These are phyloP conservation scores for Clarias laeviceps DNA, from an alignment of 2,797 vertebrate genomes.

Conservation along the genomic window DNA sequence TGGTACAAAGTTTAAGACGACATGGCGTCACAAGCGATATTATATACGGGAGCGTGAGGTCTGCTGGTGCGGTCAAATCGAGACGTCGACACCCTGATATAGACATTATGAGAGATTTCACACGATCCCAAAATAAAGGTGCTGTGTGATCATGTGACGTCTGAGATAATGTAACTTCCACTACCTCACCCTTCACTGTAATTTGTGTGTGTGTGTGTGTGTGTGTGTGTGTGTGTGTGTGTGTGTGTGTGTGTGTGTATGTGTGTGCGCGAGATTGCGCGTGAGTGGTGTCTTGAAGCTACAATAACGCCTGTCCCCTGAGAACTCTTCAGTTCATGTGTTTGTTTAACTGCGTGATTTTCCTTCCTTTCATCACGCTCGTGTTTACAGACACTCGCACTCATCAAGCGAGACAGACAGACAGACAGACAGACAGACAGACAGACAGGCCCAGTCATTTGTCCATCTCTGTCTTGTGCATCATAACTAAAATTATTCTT, in stretches of 20 bases:
- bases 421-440: neutral
- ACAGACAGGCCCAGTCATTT: neutral
- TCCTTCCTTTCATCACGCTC: conserved; percentile 54
- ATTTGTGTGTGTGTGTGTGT: conserved; percentile 16
- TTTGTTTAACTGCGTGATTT: conserved; percentile 65
- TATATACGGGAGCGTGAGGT: neutral
- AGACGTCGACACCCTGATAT: neutral
- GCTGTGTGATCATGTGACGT: neutral
- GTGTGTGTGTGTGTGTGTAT: neutral
- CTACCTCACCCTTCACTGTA: neutral
- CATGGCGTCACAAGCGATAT: neutral
- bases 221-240: neutral
- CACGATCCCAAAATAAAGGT: neutral
- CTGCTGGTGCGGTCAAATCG: neutral
- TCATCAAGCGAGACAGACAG: neutral
- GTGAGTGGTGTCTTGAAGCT: conserved; percentile 50
- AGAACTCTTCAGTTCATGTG: conserved; percentile 41
- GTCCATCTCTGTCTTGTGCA: neutral
- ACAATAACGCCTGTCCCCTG: conserved; percentile 48
- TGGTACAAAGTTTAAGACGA: neutral
- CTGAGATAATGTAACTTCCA: neutral
- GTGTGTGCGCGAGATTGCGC: conserved; percentile 18
- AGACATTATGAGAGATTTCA: neutral
- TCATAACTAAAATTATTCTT: neutral
- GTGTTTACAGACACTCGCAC: conserved; percentile 55